Conservation (phyloP, 1,140 invertebrate genomes). For the Eupeodes corollae region DNA sequence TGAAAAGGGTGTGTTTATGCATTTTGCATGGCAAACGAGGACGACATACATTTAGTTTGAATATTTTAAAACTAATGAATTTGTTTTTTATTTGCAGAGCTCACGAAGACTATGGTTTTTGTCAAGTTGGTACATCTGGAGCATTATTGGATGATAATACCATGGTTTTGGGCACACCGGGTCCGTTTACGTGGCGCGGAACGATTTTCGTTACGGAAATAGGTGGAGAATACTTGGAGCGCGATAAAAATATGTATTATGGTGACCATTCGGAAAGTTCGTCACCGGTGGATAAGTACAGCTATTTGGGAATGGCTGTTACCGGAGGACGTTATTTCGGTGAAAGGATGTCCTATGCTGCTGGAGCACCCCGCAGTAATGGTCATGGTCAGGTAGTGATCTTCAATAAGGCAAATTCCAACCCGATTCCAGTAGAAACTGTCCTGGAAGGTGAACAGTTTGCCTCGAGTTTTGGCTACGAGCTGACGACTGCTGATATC, state of each 20-base stretch:
- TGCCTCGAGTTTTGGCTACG: slow-evolving; percentile 81
- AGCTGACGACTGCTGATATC: slow-evolving; percentile 69
- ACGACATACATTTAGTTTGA: too few relatives aligned
- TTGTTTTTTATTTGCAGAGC: slow-evolving; percentile 42
- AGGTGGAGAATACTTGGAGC: slow-evolving; percentile 57
- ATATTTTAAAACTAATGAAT: neutral
- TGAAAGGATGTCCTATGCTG: slow-evolving; percentile 55
- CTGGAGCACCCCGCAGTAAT: slow-evolving; percentile 75
- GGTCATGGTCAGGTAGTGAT: slow-evolving; percentile 78
- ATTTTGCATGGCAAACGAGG: slow-evolving; percentile 12
- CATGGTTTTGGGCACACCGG: slow-evolving; percentile 73
- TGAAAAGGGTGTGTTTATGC: neutral
- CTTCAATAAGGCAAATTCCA: slow-evolving; percentile 51
- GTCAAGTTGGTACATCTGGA: slow-evolving; percentile 85
- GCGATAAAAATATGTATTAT: slow-evolving; percentile 69
- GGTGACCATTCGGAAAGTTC: slow-evolving; percentile 53
- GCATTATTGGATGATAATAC: slow-evolving; percentile 66
- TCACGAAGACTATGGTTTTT: slow-evolving; percentile 80
- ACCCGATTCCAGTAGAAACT: slow-evolving; percentile 50
- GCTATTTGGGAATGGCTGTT: slow-evolving; percentile 84
- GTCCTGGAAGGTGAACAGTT: slow-evolving; percentile 73
- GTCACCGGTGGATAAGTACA: slow-evolving; percentile 76
- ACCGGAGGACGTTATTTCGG: slow-evolving; percentile 68
- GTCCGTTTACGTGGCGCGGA: slow-evolving; percentile 78
- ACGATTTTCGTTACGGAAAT: slow-evolving; percentile 71